Conservation (phyloP, 2,797 vertebrate genomes). For the Acanthopagrus latus region DNA sequence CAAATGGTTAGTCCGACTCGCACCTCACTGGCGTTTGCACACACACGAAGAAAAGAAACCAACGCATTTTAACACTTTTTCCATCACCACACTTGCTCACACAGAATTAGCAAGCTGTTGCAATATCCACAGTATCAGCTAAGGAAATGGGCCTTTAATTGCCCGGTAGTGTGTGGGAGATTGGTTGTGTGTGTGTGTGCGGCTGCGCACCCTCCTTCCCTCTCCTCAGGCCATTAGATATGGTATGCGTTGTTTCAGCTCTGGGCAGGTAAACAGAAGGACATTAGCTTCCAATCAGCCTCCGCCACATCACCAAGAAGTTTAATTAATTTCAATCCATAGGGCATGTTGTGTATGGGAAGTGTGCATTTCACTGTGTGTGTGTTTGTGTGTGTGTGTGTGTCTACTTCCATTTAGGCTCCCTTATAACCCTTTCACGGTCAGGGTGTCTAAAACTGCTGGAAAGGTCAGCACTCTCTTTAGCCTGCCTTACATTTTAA, state of each 20-base stretch:
- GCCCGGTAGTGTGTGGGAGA: constrained; percentile 54
- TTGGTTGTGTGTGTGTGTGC: constrained; percentile 33
- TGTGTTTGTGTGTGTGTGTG: constrained; percentile 56
- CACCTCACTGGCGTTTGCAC: constrained; percentile 1
- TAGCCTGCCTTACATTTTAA: constrained; percentile 86
- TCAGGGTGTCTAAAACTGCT: constrained; percentile 81
- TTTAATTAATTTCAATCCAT: constrained; percentile 82
- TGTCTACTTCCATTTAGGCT: constrained; percentile 75
- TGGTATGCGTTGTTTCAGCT: constrained; percentile 73
- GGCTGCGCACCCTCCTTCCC: constrained; percentile 33
- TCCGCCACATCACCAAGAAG: constrained; percentile 71
- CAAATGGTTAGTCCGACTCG: background rate
- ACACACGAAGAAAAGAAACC: constrained; percentile 1
- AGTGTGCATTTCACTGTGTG: constrained; percentile 41
- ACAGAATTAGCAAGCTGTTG: constrained; percentile 55
- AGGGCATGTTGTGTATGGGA: constrained; percentile 60
- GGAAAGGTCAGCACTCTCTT: constrained; percentile 88
- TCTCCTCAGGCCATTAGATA: constrained; percentile 69
- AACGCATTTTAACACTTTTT: constrained; percentile 1
- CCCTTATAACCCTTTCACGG: constrained; percentile 79
- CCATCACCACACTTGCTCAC: constrained; percentile 33
- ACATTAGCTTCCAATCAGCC: constrained; percentile 80
- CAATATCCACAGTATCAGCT: constrained; percentile 46
- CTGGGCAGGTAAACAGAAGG: constrained; percentile 75
- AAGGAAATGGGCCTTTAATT: constrained; percentile 67